Percentiles rank a stretch among this genome's conserved stretches.
phyloP scores from a whole-genome alignment of 2,888 invertebrate genomes.

The Imbricaverruca yamaguchii region DNA sequence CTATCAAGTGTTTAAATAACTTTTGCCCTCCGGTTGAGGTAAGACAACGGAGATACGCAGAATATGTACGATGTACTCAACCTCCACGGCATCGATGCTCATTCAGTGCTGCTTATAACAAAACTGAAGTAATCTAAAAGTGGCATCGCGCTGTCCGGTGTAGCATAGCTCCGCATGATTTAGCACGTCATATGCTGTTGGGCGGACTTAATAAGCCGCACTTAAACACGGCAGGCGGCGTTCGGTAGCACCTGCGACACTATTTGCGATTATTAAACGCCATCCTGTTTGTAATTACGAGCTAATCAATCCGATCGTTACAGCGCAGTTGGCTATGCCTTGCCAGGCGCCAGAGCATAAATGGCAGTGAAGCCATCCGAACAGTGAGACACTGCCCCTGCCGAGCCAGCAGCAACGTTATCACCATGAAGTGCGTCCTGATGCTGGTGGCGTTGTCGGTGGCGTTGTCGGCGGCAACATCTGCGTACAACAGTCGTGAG shows the following conservation, averaged over 20 bases:
- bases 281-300: neutral
- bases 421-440: neutral
- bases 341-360: neutral
- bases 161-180: too few relatives aligned
- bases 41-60: too few relatives aligned
- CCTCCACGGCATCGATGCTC: too few relatives aligned
- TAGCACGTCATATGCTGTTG: too few relatives aligned
- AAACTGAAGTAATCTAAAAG: too few relatives aligned
- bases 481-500: neutral
- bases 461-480: neutral
- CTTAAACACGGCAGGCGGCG: neutral
- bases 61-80: too few relatives aligned
- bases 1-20: too few relatives aligned
- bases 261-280: neutral
- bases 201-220: neutral
- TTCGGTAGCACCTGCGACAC: neutral
- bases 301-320: neutral
- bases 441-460: neutral
- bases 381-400: too few relatives aligned
- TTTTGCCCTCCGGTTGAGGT: too few relatives aligned
- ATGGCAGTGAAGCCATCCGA: neutral
- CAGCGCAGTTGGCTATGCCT: neutral
- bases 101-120: too few relatives aligned
- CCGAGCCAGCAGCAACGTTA: too few relatives aligned
- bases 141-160: too few relatives aligned